Evolutionary conservation across 2,797 vertebrate species (phyloP), one percentile per base, ranked within the genome.

Genomic region (Columba guinea): DNA sequence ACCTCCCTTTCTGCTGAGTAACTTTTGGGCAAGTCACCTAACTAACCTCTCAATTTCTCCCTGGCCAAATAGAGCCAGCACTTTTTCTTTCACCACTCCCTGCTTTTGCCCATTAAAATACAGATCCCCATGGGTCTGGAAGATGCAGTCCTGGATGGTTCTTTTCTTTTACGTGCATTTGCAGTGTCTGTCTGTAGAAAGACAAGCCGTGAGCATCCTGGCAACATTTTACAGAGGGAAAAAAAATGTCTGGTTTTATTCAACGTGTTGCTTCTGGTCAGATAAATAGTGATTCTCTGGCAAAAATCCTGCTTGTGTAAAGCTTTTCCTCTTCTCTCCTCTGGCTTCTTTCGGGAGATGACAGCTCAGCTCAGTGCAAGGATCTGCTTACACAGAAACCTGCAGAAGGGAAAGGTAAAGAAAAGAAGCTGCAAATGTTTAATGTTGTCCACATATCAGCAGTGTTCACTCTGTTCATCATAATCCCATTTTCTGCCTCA

Each of bases 401-500:
- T 91, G 88, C 71, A 55, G 94, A 77, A 87, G 26, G 75, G 13
- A 77, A 58, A 93, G 75, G 90, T n/a, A 84, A 68, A 84, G 94
- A 64, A 95, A 91, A 84, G 84, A 27, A 55, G 52, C 87, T 87
- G 89, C 74, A 60, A 90, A 77, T 73, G 82, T 91, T 89, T 96
- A 91, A 97, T 90, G 92, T 94, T 90, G 90, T 82, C 96, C 94
- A 90, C 79, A 86, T 85, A 92, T 86, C 95, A 94, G 89, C 87
- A 71, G 80, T 48, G n/a, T 84, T 97, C 83, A 17, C 71, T 84
- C 91, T 69, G 84, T 87, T 94, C 71, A 84, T 94, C 97, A 70
- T 79, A 89, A 97, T 94, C 94, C 95, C 93, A 90, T 92, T 95
- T 97, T 96, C 95, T 84, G 70, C 93, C 95, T 91, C 91, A 94